A percentile compares a stretch with the other conserved stretches of the same genome.
Evolutionary conservation across 1,140 invertebrate genomes (phyloP).

Genomic region (Drosophila nebulosa): DNA sequence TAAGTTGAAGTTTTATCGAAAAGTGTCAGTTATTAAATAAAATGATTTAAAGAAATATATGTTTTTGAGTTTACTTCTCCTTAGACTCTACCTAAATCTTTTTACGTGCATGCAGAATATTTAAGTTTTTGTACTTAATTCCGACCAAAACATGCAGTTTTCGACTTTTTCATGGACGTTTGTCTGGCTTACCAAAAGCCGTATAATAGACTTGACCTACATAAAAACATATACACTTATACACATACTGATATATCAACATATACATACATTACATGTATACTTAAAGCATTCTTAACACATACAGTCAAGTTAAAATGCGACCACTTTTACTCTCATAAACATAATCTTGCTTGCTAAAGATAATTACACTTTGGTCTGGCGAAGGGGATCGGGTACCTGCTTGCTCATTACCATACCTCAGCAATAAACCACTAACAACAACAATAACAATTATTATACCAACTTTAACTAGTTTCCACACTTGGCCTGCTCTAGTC

Average conservation of each 20-base stretch:
- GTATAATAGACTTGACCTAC: constrained; percentile 71
- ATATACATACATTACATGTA: constrained; percentile 16
- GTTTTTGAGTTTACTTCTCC: too few species aligned
- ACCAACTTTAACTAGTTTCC: constrained; percentile 74
- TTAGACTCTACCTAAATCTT: too few species aligned
- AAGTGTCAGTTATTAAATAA: too few species aligned
- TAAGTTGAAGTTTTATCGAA: too few species aligned
- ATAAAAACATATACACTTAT: constrained; percentile 39
- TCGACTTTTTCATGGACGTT: constrained; percentile 26
- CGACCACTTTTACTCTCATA: constrained; percentile 72
- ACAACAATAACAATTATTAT: constrained; percentile 76
- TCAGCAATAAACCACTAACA: constrained; percentile 34
- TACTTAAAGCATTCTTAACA: constrained; percentile 56
- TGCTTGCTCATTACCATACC: constrained; percentile 69
- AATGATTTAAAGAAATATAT: too few species aligned
- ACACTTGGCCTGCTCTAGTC: constrained; percentile 77
- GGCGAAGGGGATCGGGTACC: constrained; percentile 17
- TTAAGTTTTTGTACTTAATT: neutral
- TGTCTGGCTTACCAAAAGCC: constrained; percentile 34
- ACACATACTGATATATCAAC: too few species aligned
- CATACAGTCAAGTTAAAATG: constrained; percentile 43
- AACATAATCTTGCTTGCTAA: constrained; percentile 77
- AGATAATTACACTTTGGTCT: constrained; percentile 66
- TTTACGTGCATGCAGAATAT: too few species aligned
- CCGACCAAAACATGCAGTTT: constrained; percentile 17